Evolutionary conservation across 2,888 invertebrate genomes (phyloP), one percentile per base, ranked within the genome.

Genomic region (Pammene aurita): DNA sequence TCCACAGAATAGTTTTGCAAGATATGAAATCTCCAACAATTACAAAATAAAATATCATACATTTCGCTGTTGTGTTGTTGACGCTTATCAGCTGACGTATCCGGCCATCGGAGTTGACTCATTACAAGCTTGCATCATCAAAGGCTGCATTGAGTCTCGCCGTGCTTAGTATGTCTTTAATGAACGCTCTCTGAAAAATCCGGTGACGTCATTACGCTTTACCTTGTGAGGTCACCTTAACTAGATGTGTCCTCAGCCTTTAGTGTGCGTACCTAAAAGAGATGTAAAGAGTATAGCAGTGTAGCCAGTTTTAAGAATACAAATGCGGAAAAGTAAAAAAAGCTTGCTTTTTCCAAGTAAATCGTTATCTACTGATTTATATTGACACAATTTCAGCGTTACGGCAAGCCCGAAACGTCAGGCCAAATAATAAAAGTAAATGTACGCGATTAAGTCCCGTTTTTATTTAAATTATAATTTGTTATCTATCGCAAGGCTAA

Each of bases 41-140:
- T 18, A 18, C 16, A 1, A 34, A 34, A 34, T 34, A 67, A 67
- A 48, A 52, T 50, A 58, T 18, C 18, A 18, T 18, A 52, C 1
- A 50, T 16, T 6, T 38, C 35, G 57, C 34, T 74, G 66, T 76
- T 66, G 67, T 72, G 73, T 74, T 75, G 73, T 78, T 73, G 73
- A 75, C 74, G 75, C 82, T 85, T 88, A 89, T 88, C 88, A 84
- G 81, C 77, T 80, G 81, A 76, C 80, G 76, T 86, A 62, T 62
- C 62, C 73, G 71, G 77, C 88, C 86, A 87, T 86, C 85, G 77
- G 72, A 71, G 73, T 76, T 80, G 86, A 88, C 82, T 89, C 88
- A 87, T 80, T 79, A 78, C 74, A 77, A 77, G 74, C 81, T 84
- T 82, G 79, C 81, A 73, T 77, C 74, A 73, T 61, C 74, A 69